Evolutionary conservation across 1,140 invertebrate genomes (phyloP).

Genomic region (Drosophila insularis): DNA sequence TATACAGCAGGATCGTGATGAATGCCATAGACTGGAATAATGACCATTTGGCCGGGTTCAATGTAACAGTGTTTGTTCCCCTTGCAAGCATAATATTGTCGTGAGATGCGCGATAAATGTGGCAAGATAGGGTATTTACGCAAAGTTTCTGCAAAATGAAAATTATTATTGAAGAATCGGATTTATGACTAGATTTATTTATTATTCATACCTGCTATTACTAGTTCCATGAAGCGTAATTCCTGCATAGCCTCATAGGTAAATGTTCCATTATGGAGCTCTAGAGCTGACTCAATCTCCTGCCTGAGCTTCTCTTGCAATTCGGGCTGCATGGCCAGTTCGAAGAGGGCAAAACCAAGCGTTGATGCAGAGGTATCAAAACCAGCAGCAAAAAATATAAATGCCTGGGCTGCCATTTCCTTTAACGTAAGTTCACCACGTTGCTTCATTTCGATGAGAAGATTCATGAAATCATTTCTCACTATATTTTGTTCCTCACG

Average conservation of each 20-base stretch:
- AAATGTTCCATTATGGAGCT: slow-evolving; percentile 66
- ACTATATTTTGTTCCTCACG: slow-evolving; percentile 83
- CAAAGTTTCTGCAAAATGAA: slow-evolving; percentile 60
- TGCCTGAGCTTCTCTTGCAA: slow-evolving; percentile 84
- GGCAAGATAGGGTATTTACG: slow-evolving; percentile 83
- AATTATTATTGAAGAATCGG: not conserved
- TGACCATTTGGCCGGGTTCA: slow-evolving; percentile 76
- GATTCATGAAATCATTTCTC: slow-evolving; percentile 84
- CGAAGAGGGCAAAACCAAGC: slow-evolving; percentile 84
- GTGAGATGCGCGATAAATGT: slow-evolving; percentile 65
- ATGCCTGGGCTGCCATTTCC: slow-evolving; percentile 79
- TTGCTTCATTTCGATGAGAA: slow-evolving; percentile 82
- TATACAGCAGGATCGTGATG: slow-evolving; percentile 85
- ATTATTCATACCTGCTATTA: slow-evolving; percentile 68
- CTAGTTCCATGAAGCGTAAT: slow-evolving; percentile 86
- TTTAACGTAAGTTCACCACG: slow-evolving; percentile 56
- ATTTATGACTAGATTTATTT: no score
- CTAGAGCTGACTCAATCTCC: slow-evolving; percentile 84
- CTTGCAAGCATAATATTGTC: slow-evolving; percentile 61
- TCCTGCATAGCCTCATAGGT: slow-evolving; percentile 84
- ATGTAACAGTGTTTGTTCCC: slow-evolving; percentile 58
- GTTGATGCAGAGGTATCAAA: slow-evolving; percentile 86
- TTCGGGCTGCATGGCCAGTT: slow-evolving; percentile 85
- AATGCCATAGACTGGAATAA: slow-evolving; percentile 85
- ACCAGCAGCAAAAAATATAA: slow-evolving; percentile 84